phyloP scores from a whole-genome alignment of 30 jellyfish, hydroid and myxozoan genomes.

The Catostylus mosaicus region DNA sequence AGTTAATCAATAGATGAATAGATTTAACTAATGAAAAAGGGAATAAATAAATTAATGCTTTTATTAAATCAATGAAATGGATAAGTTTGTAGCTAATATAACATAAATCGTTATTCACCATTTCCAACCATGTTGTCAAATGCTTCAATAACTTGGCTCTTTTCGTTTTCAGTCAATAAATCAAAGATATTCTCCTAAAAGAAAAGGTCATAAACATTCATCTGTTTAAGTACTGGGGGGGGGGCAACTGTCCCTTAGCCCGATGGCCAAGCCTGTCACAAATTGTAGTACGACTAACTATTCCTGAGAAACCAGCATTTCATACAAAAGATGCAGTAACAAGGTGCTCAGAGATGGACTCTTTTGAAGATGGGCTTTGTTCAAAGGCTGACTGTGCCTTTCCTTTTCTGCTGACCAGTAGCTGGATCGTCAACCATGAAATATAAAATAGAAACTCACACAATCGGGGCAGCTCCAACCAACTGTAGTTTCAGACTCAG shows the following conservation, averaged over 20 bases:
- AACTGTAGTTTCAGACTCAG: slow-evolving; percentile 32
- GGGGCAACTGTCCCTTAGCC: too few relatives aligned
- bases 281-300: too few relatives aligned
- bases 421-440: too few relatives aligned
- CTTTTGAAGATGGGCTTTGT: too few relatives aligned
- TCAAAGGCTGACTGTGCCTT: too few relatives aligned
- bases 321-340: too few relatives aligned
- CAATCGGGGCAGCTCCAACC: slow-evolving; percentile 86
- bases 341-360: too few relatives aligned
- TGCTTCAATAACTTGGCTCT: slow-evolving; percentile 37
- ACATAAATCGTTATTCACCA: slow-evolving; percentile 38
- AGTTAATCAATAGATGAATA: neutral
- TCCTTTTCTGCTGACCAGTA: too few relatives aligned
- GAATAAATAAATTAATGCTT: neutral
- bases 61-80: neutral
- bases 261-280: too few relatives aligned
- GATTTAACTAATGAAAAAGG: neutral
- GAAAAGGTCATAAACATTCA: neutral
- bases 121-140: slow-evolving; percentile 73
- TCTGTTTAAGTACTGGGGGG: neutral
- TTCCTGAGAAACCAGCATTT: too few relatives aligned
- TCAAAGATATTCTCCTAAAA: slow-evolving; percentile 45
- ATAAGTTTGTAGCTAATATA: neutral
- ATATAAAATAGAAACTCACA: slow-evolving; percentile 45
- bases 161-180: slow-evolving; percentile 55